Evolutionary conservation across 2,888 invertebrate genomes (phyloP).

Genomic region (Drosophila atripex): DNA sequence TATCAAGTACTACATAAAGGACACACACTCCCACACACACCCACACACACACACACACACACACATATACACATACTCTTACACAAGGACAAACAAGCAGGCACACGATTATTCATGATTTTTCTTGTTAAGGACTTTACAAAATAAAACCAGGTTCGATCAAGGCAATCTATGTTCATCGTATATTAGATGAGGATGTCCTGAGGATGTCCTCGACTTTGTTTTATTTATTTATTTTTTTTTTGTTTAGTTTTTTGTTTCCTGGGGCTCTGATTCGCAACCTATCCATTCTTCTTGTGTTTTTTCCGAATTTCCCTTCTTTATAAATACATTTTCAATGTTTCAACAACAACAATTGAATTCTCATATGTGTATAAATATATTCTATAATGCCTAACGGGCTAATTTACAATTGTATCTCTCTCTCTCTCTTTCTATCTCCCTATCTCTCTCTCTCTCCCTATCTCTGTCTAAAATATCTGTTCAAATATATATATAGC

Average conservation of each 20-base stretch:
- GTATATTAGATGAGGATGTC: not conserved
- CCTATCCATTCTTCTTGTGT: conserved; percentile 8
- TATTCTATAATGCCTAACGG: conserved; percentile 60
- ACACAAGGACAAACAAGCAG: conserved; percentile 8
- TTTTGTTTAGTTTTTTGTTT: not conserved
- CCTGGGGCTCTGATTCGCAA: conserved; percentile 5
- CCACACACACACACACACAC: not conserved
- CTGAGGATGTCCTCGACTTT: conserved; percentile 59
- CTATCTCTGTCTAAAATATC: conserved; percentile 32
- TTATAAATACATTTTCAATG: conserved; percentile 76
- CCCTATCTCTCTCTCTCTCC: not conserved
- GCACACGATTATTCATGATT: conserved; percentile 6
- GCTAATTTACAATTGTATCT: conserved; percentile 65
- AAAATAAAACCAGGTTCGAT: conserved; percentile 16
- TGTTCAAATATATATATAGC: conserved; percentile 23
- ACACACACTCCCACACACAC: conserved; percentile 13
- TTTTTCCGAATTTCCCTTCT: not conserved
- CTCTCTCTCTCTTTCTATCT: conserved; percentile 2
- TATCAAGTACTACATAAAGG: conserved; percentile 37
- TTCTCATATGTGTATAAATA: conserved; percentile 55
- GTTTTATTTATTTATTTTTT: conserved; percentile 5
- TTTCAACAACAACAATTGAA: conserved; percentile 77
- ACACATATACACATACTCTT: not conserved
- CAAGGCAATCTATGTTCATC: conserved; percentile 13
- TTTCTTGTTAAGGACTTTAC: conserved; percentile 1